A percentile compares a stretch with the other conserved stretches of the same genome.
phyloP scores from a whole-genome alignment of 2,797 vertebrate species.

The Pipistrellus pygmaeus region DNA sequence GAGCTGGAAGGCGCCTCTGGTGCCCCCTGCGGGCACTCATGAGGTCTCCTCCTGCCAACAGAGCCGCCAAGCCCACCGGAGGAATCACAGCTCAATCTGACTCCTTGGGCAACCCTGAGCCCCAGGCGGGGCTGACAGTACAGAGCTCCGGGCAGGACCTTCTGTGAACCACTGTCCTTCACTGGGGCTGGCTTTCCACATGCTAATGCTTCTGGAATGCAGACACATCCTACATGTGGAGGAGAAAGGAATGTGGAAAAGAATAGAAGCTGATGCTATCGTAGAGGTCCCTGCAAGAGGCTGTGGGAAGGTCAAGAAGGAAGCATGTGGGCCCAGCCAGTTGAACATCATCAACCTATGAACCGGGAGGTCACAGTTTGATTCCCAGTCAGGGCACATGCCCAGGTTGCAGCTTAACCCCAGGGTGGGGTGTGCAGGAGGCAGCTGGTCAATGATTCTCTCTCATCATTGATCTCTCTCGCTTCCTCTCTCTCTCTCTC shows the following conservation, averaged over 20 bases:
- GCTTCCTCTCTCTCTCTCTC: too few species aligned
- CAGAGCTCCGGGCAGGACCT: rapidly evolving
- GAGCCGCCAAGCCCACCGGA: rapidly evolving
- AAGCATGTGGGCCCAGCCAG: not conserved
- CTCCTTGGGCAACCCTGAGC: not conserved
- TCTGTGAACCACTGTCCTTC: not conserved
- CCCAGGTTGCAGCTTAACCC: too few species aligned
- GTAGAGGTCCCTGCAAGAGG: not conserved
- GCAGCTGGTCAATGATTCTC: too few species aligned
- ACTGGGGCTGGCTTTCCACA: not conserved
- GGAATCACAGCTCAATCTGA: not conserved
- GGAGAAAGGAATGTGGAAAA: not conserved
- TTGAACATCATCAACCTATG: too few species aligned
- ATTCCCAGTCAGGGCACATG: too few species aligned
- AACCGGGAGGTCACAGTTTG: too few species aligned
- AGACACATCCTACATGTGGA: not conserved
- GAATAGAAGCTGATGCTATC: not conserved
- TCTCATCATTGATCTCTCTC: too few species aligned
- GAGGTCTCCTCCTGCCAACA: not conserved
- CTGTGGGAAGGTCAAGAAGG: not conserved
- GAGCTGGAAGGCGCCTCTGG: not conserved
- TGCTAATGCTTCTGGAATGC: not conserved
- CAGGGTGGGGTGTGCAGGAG: too few species aligned
- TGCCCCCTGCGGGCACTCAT: not conserved
- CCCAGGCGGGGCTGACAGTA: not conserved